Base-by-base conservation (phyloP, 1,140 invertebrate genomes). In the Trypoxylus dichotomus region DNA sequence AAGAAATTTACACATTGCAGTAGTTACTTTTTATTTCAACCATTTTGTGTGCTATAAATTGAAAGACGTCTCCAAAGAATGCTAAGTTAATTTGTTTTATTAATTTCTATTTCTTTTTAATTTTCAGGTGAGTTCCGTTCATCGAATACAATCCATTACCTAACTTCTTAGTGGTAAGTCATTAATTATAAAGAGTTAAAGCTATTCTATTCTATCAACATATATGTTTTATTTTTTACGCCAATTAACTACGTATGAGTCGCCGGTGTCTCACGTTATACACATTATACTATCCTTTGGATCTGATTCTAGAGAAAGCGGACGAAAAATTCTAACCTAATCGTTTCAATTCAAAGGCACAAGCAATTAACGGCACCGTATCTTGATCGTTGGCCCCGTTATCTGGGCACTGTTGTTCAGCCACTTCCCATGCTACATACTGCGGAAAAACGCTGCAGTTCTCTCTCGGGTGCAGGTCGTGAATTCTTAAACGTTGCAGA, bases 401-500 rank as follows among this genome's bases (percentile, higher is more conserved):
- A 37, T 1, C 32, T 37, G 47, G 3, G 15, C 19, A n/a, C 47
- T 54, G 5, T n/a, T 54, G 19, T 15, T 54, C 19, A n/a, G 47
- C 47, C 19, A 19, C 19, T 54, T 54, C 47, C 15, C 47, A 54
- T 19, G 47, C 19, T 54, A 19, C 47, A n/a, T 19, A 54, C 47
- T 54, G 47, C 47, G 47, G 47, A 54, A 19, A 54, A 54, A 54
- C 47, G 47, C 7, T 54, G 47, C 47, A 54, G 47, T 54, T 2
- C 15, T 54, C 15, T 5, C 15, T 8, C 32, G 32, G 24, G 21
- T 68, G 27, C 60, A 68, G 24, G 24, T 68, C 24, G 19, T 68
- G 60, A 68, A 68, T 68, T 29, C 60, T 68, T 68, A 68, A 68
- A 68, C 60, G 60, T 13, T 68, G 24, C 60, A 68, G 47, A 54